Percentiles rank a stretch among this genome's conserved stretches.
phyloP scores from a whole-genome alignment of 2,797 vertebrate species.

The Pelochelys cantorii region DNA sequence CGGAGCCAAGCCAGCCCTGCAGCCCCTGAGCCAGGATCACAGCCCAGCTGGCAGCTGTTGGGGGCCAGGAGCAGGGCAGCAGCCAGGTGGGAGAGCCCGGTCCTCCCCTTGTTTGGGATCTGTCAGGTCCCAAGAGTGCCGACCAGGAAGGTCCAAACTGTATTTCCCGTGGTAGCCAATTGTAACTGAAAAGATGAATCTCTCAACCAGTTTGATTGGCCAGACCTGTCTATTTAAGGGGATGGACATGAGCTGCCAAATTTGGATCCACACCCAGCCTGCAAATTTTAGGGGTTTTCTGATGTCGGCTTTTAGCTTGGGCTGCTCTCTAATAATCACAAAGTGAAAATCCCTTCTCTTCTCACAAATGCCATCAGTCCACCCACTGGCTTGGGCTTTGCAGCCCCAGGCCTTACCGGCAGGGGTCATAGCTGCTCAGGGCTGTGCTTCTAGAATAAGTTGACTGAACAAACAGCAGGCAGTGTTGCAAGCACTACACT shows the following conservation, averaged over 20 bases:
- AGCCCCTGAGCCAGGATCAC: too few relatives aligned
- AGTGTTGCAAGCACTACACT: background rate
- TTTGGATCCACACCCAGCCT: background rate
- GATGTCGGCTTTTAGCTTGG: background rate
- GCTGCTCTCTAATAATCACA: background rate
- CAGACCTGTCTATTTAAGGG: background rate
- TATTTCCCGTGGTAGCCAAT: background rate
- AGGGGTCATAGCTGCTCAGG: background rate
- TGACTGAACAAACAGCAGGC: background rate
- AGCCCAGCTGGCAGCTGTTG: too few relatives aligned
- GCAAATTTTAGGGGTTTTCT: background rate
- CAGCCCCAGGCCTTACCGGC: accelerated
- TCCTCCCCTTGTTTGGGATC: too few relatives aligned
- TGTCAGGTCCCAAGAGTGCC: too few relatives aligned
- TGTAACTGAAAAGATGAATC: background rate
- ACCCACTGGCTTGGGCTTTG: background rate
- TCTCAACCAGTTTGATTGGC: background rate
- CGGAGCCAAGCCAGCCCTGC: too few relatives aligned
- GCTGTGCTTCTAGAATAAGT: accelerated
- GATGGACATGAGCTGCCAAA: background rate
- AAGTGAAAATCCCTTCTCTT: background rate
- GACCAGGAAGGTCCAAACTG: background rate
- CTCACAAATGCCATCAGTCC: background rate
- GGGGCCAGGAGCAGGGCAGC: too few relatives aligned
- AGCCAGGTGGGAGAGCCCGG: too few relatives aligned